Evolutionary conservation across 2,113 vertebrate genomes (phyloP).

Genomic region (Poeciliopsis prolifica): DNA sequence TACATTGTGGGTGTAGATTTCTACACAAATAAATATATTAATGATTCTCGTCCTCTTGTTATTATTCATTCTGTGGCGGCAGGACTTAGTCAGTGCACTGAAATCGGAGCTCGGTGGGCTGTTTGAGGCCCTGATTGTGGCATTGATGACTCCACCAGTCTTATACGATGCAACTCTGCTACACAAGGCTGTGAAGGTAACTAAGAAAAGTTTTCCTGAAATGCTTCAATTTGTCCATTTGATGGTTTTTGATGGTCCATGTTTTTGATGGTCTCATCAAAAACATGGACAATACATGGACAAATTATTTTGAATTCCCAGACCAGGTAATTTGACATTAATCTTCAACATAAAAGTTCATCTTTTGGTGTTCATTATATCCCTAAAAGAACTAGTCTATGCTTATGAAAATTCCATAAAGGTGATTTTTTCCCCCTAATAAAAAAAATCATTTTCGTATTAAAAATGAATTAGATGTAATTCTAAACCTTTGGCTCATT

Average conservation of each 20-base stretch:
- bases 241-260: too few relatives aligned
- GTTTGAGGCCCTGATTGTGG: slow-evolving; percentile 89
- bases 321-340: neutral
- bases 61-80: neutral
- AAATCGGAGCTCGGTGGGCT: slow-evolving; percentile 94
- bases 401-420: neutral
- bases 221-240: neutral
- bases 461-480: neutral
- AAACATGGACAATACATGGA: too few relatives aligned
- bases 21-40: slow-evolving; percentile 1
- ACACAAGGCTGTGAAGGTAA: slow-evolving; percentile 92
- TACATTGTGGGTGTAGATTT: neutral
- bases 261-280: neutral
- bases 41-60: neutral
- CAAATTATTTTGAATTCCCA: neutral
- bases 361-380: neutral
- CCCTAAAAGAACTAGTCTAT: neutral
- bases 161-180: slow-evolving; percentile 88
- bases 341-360: neutral
- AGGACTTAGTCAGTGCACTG: slow-evolving; percentile 91
- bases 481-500: neutral
- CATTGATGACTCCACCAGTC: slow-evolving; percentile 85
- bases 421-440: neutral
- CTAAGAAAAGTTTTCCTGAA: neutral
- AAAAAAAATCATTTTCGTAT: neutral